Evolutionary conservation across 2,113 vertebrate species (phyloP).

Genomic region (Oryzias woworae): DNA sequence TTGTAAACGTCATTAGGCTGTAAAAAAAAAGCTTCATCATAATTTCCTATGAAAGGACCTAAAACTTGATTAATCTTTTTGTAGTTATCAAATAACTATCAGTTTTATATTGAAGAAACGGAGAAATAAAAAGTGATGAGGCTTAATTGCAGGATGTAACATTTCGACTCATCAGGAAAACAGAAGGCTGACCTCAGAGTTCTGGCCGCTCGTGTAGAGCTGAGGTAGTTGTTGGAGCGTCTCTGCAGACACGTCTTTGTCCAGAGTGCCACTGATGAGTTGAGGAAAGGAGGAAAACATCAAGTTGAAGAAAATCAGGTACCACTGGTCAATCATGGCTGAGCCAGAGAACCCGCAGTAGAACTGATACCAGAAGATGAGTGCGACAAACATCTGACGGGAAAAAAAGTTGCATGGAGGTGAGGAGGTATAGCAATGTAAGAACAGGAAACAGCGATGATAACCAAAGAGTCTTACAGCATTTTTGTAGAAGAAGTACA

Average conservation of each 20-base stretch:
- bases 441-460: too few species aligned
- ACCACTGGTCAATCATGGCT: conserved; percentile 97
- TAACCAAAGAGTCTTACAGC: conserved; percentile 79
- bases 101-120: too few species aligned
- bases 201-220: conserved; percentile 92
- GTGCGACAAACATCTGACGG: conserved; percentile 93
- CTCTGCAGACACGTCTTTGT: conserved; percentile 89
- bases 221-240: conserved; percentile 86
- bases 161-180: neutral
- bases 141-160: too few species aligned
- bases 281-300: conserved; percentile 97
- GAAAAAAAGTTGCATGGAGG: neutral
- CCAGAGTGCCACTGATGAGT: conserved; percentile 93
- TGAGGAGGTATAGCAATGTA: neutral
- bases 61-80: too few species aligned
- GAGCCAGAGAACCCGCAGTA: conserved; percentile 97
- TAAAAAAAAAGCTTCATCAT: too few species aligned
- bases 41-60: too few species aligned
- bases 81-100: too few species aligned
- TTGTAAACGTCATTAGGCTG: too few species aligned
- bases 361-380: conserved; percentile 99
- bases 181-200: conserved; percentile 83
- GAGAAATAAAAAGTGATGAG: too few species aligned
- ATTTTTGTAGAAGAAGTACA: conserved; percentile 99
- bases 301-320: conserved; percentile 98